phyloP scores from a whole-genome alignment of 2,113 vertebrate species.

The Aplodontia rufa region DNA sequence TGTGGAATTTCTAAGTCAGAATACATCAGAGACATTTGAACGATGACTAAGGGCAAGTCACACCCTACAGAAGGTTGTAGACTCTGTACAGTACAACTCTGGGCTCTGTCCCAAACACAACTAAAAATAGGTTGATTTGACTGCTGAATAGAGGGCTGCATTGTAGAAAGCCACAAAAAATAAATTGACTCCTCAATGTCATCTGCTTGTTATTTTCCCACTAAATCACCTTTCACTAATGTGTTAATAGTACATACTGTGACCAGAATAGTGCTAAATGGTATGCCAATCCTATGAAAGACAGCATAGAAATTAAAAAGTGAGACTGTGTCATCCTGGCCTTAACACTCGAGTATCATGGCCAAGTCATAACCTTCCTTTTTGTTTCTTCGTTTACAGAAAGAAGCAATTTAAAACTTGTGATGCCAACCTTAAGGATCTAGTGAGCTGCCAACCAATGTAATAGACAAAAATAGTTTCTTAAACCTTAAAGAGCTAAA shows the following conservation, averaged over 20 bases:
- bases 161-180: conserved; percentile 55
- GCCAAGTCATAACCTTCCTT: neutral
- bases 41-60: conserved; percentile 46
- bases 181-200: conserved; percentile 45
- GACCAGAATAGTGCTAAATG: conserved; percentile 35
- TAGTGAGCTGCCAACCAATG: neutral
- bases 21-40: conserved; percentile 30
- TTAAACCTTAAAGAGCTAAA: neutral
- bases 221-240: conserved; percentile 47
- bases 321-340: neutral
- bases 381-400: neutral
- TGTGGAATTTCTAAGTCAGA: conserved; percentile 50
- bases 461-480: neutral
- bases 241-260: conserved; percentile 49
- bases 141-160: conserved; percentile 53
- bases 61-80: conserved; percentile 27
- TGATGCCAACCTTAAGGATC: neutral
- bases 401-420: conserved; percentile 14
- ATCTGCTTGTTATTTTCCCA: conserved; percentile 63
- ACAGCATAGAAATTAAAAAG: neutral
- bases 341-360: neutral
- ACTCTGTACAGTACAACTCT: conserved; percentile 26
- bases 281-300: neutral
- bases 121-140: conserved; percentile 60
- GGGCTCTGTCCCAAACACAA: conserved; percentile 61